Evolutionary conservation across 64 coral and sea anemone genomes (phyloP), one percentile per base, ranked within the genome.

Genomic region (Montipora efflorescens): DNA sequence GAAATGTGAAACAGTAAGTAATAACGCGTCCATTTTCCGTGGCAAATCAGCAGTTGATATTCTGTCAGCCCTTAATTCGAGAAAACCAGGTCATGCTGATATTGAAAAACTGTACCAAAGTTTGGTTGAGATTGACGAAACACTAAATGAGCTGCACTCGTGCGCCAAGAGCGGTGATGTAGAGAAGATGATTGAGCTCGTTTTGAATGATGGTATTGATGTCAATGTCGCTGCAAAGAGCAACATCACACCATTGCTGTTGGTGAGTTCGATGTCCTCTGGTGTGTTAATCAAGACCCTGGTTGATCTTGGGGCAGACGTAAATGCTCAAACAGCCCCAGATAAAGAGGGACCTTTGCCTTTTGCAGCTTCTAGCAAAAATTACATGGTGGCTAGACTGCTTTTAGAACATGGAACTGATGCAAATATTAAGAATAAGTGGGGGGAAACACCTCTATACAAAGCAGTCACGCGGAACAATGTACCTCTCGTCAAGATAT

Each of bases 301-400:
- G 2, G 36, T 80, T n/a, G 78, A 55, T 57, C 78, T 80, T 80
- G 78, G 48, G 4, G 78, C 78, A 6, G 78, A 80, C 20, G 48
- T 80, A 25, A 82, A 82, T 45, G 80, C 57, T 44, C 80, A 64
- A 64, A 18, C 53, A 64, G 36, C 9, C 2, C 8, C 61, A 2
- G 12, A 28, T 28, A 28, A 28, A 28, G 28, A 28, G 28, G 28
- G 28, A 28, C 28, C 28, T 28, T 28, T 28, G 1, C 28, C 1
- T 28, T 28, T 28, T 28, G 28, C 28, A 28, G 28, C 28, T 28
- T 28, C 28, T 28, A 28, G 28, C 28, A 28, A 28, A 1, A 28
- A 28, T 28, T 44, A 76, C 1, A 47, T 76, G 74, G 74, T 36
- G 5, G 2, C 10, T 46, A 5, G 13, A 23, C 28, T 76, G 28